phyloP scores from a whole-genome alignment of 2,797 vertebrate genomes.

The Botia almorhae region DNA sequence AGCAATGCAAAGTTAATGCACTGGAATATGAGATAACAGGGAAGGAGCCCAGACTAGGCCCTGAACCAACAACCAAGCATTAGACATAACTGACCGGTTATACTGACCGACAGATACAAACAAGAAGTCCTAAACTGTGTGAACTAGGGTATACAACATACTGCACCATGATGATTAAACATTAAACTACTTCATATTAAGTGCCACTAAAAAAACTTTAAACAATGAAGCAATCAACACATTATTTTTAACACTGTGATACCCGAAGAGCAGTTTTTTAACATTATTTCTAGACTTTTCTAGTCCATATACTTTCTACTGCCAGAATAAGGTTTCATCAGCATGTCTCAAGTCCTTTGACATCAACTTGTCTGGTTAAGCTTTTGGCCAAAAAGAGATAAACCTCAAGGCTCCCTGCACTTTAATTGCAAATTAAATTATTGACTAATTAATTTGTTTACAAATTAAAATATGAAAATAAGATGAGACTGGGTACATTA shows the following conservation, averaged over 20 bases:
- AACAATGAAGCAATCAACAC: conserved; percentile 1
- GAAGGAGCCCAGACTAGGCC: conserved; percentile 49
- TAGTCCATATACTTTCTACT: conserved; percentile 7
- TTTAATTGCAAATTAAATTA: conserved; percentile 12
- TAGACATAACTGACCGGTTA: conserved; percentile 7
- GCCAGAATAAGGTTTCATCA: conserved; percentile 4
- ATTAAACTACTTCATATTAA: conserved; percentile 5
- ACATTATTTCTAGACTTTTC: not conserved
- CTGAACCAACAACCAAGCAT: conserved; percentile 33
- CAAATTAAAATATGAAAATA: conserved; percentile 13
- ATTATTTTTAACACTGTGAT: conserved; percentile 9
- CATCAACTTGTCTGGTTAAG: conserved; percentile 19
- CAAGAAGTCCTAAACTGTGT: conserved; percentile 5
- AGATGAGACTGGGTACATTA: conserved; percentile 3
- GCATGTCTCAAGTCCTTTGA: not conserved
- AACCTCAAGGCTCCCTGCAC: conserved; percentile 25
- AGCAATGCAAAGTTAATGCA: conserved; percentile 62
- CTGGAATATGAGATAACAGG: conserved; percentile 56
- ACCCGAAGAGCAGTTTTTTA: not conserved
- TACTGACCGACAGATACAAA: conserved; percentile 36
- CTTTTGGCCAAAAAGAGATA: conserved; percentile 18
- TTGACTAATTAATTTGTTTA: not conserved
- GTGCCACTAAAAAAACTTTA: conserved; percentile 18
- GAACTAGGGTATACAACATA: conserved; percentile 9
- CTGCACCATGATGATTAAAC: conserved; percentile 24